Percentiles rank a stretch among this genome's conserved stretches.
Evolutionary conservation across 2,888 invertebrate species (phyloP).

Genomic region (Polydrusus pterygomalis): DNA sequence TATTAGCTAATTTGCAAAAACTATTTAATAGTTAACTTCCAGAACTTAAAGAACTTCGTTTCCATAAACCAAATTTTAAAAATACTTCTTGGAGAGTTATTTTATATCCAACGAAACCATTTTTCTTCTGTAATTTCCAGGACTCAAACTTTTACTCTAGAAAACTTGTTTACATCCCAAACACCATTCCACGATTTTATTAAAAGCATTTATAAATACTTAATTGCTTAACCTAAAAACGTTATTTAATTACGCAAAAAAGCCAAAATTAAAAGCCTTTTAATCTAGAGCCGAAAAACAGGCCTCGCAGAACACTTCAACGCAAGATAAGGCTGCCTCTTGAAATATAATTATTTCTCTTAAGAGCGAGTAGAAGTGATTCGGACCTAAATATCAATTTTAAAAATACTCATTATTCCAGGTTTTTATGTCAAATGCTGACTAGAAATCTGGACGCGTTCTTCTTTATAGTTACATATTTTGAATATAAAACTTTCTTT

Average conservation of each 20-base stretch:
- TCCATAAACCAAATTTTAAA: too few relatives aligned
- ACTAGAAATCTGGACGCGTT: background rate
- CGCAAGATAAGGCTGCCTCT: constrained; percentile 13
- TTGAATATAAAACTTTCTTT: too few relatives aligned
- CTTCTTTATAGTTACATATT: too few relatives aligned
- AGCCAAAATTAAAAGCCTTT: constrained; percentile 18
- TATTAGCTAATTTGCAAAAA: too few relatives aligned
- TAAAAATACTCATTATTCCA: background rate
- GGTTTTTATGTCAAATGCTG: background rate
- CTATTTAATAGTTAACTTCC: too few relatives aligned
- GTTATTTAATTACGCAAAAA: constrained; percentile 19
- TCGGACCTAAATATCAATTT: background rate
- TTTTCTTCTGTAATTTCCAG: background rate
- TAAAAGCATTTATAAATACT: constrained; percentile 19
- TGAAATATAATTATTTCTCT: constrained; percentile 9
- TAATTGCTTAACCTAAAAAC: constrained; percentile 2
- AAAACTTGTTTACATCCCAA: constrained; percentile 4
- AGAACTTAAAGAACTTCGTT: too few relatives aligned
- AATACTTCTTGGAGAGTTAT: too few relatives aligned
- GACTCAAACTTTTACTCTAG: background rate
- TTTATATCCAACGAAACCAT: too few relatives aligned
- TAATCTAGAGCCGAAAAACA: constrained; percentile 13
- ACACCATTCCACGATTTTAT: constrained; percentile 3
- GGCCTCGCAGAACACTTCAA: constrained; percentile 9
- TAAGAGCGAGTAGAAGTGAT: constrained; percentile 1